Evolutionary conservation across 2,797 vertebrate genomes (phyloP), one percentile per base, ranked within the genome.

Genomic region (Chromis chromis): DNA sequence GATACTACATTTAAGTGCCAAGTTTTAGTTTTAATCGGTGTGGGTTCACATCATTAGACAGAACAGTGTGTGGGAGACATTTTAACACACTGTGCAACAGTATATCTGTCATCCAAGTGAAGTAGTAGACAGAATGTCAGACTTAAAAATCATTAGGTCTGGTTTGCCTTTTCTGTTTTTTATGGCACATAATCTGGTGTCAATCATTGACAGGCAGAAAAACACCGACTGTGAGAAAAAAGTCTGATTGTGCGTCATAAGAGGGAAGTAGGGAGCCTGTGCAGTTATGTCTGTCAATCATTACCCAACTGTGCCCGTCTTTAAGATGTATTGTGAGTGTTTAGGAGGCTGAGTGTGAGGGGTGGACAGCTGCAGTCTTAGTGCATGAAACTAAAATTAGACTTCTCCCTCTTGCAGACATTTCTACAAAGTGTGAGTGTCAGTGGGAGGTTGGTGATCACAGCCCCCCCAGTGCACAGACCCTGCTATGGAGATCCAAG

Each of bases 321-420:
- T 81, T 58, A 78, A 81, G 78, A 87, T 57, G 28, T 42, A 50
- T 84, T 81, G 84, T 79, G 63, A 74, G 74, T 80, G 71, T 86
- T 82, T 81, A 78, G 86, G 80, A 82, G 71, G 49, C 69, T 82
- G 48, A 74, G 79, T 80, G 69, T 72, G 72, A 85, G 84, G 76
- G 76, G 66, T 67, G 73, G 87, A 88, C 91, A 93, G 93, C 92
- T 92, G 92, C 88, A 79, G 86, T 76, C 78, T 87, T 82, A 86
- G 66, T 48, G 58, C 79, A 81, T 76, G 52, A 58, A 64, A 88
- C 90, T 93, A 94, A 93, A 92, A 91, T 93, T 93, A 93, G 91
- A 84, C 80, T 42, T 71, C 75, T 62, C 69, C 68, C 65, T 69
- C 79, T 85, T 84, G 78, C 50, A 90, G 85, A 86, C 85, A 86